Conservation (phyloP, 2,888 invertebrate genomes). For the Drosophila acutilabella region DNA sequence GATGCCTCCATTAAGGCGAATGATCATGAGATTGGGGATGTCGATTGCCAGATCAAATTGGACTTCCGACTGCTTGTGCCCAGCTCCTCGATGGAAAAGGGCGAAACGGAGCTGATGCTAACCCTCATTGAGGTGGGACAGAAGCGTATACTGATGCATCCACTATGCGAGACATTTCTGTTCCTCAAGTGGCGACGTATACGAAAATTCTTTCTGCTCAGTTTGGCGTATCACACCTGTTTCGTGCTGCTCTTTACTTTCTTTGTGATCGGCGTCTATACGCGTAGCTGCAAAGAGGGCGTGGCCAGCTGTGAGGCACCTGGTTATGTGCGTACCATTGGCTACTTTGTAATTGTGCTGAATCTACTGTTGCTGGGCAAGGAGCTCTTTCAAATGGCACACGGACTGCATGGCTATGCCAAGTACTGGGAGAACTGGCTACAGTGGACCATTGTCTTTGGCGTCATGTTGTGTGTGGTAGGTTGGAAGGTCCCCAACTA, state of each 20-base stretch:
- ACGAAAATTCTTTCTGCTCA: conserved; percentile 92
- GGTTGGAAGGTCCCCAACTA: background rate
- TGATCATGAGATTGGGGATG: conserved; percentile 94
- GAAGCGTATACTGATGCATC: conserved; percentile 92
- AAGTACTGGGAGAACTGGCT: conserved; percentile 94
- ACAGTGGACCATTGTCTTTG: conserved; percentile 91
- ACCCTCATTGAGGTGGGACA: conserved; percentile 93
- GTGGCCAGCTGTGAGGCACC: conserved; percentile 74
- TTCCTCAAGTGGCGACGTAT: conserved; percentile 93
- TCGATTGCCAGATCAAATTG: conserved; percentile 92
- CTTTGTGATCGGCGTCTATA: conserved; percentile 88
- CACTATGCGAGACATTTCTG: conserved; percentile 93
- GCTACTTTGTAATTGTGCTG: conserved; percentile 88
- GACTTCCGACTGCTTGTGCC: conserved; percentile 89
- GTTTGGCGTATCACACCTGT: conserved; percentile 91
- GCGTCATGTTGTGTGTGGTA: conserved; percentile 89
- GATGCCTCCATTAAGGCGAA: conserved; percentile 91
- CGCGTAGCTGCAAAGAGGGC: conserved; percentile 77
- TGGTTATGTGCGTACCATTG: conserved; percentile 83
- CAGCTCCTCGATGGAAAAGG: conserved; percentile 86
- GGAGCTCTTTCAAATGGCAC: conserved; percentile 89
- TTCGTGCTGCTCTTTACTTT: conserved; percentile 91
- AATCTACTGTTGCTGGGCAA: conserved; percentile 89
- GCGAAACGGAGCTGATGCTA: conserved; percentile 90
- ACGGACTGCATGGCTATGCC: conserved; percentile 90